phyloP scores from a whole-genome alignment of 2,888 invertebrate species.

The Mythimna ferrago region DNA sequence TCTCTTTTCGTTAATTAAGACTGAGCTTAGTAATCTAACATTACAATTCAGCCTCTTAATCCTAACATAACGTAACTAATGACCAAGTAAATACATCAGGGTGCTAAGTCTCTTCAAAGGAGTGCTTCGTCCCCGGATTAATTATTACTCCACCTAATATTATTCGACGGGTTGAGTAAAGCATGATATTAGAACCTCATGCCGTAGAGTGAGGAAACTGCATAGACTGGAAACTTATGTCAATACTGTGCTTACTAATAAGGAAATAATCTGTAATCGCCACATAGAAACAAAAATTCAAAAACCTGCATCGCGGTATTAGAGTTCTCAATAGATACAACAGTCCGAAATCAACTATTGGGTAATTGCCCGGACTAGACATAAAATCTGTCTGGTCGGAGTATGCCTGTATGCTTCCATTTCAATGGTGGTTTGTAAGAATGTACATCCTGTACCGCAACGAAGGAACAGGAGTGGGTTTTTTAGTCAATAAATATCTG shows the following conservation, averaged over 20 bases:
- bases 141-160: conserved; percentile 51
- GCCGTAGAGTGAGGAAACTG: conserved; percentile 1
- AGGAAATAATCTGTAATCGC: too few relatives aligned
- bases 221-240: background rate
- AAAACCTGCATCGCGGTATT: too few relatives aligned
- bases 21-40: conserved; percentile 17
- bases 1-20: background rate
- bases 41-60: conserved; percentile 41
- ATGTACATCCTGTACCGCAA: too few relatives aligned
- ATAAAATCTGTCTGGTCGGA: too few relatives aligned
- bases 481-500: too few relatives aligned
- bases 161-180: conserved; percentile 46
- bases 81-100: conserved; percentile 40
- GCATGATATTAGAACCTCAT: conserved; percentile 29
- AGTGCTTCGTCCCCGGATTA: conserved; percentile 46
- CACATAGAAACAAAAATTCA: too few relatives aligned
- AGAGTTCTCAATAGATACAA: too few relatives aligned
- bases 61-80: conserved; percentile 46
- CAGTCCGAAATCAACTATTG: too few relatives aligned
- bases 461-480: too few relatives aligned
- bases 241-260: background rate
- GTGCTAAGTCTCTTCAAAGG: conserved; percentile 47
- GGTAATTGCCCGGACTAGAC: too few relatives aligned
- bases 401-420: too few relatives aligned
- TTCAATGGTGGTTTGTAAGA: too few relatives aligned